These are phyloP conservation scores for Tapirus indicus DNA, from an alignment of 2,797 vertebrate species.

Conservation along the genomic window DNA sequence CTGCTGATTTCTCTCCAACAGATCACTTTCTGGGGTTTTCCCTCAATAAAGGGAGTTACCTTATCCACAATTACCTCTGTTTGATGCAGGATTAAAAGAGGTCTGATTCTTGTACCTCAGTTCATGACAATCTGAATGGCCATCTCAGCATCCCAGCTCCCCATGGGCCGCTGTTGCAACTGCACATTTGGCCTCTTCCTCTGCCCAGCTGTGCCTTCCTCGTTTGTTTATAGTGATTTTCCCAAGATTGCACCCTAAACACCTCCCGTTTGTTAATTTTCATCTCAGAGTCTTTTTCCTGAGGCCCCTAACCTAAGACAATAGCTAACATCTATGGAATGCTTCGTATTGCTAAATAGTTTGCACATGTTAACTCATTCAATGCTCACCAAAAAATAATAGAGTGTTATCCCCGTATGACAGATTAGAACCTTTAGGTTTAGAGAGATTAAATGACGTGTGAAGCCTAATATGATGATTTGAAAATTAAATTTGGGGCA, in stretches of 20 bases:
- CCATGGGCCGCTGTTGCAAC: not conserved
- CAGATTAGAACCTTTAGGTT: not conserved
- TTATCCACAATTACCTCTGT: not conserved
- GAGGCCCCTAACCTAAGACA: not conserved
- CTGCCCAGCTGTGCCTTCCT: not conserved
- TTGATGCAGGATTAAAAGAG: not conserved
- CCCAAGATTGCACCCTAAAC: not conserved
- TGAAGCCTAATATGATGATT: not conserved
- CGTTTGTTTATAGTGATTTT: not conserved
- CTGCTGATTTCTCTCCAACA: not conserved
- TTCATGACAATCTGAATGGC: not conserved
- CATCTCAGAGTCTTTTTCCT: not conserved
- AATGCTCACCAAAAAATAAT: not conserved
- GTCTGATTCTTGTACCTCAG: not conserved
- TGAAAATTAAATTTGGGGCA: slow-evolving; percentile 9
- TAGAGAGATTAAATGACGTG: not conserved
- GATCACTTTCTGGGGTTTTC: not conserved
- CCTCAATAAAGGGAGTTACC: not conserved
- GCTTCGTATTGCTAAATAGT: not conserved
- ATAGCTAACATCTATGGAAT: not conserved
- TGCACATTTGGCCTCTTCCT: not conserved
- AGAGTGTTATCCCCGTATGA: not conserved
- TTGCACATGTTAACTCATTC: not conserved
- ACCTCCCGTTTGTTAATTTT: not conserved
- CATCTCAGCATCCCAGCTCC: not conserved